Conservation (phyloP, 2,888 invertebrate genomes). For the Lepidochrysops patricia region DNA sequence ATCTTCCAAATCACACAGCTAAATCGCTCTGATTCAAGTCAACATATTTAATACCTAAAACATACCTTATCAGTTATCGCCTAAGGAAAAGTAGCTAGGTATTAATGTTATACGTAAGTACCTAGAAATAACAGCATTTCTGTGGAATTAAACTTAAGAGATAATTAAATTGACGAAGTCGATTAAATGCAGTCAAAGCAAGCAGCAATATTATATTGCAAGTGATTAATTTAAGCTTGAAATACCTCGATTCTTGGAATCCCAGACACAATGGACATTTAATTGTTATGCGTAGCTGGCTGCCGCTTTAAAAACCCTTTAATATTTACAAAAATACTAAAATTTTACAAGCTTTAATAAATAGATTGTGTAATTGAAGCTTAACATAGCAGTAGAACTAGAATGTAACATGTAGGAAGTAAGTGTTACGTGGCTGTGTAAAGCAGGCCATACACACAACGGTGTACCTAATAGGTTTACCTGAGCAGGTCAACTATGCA, state of each 20-base stretch:
- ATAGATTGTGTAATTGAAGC: neutral
- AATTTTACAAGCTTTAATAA: neutral
- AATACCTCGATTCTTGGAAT: too few relatives aligned
- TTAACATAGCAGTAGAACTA: constrained; percentile 1
- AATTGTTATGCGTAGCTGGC: too few relatives aligned
- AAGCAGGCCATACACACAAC: too few relatives aligned
- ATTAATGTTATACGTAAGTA: too few relatives aligned
- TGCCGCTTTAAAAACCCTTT: too few relatives aligned
- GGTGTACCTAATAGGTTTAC: too few relatives aligned
- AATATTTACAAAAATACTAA: too few relatives aligned
- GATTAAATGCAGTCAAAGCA: neutral
- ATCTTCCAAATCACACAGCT: neutral
- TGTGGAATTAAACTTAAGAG: neutral
- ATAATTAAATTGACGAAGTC: neutral
- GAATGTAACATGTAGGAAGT: constrained; percentile 26
- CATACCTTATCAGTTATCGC: neutral
- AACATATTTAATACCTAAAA: neutral
- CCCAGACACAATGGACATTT: too few relatives aligned
- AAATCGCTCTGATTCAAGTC: neutral
- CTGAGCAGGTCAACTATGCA: too few relatives aligned
- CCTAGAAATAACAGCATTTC: neutral
- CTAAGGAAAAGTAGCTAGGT: too few relatives aligned
- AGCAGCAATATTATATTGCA: neutral
- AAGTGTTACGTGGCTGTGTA: constrained; percentile 33
- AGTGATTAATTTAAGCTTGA: too few relatives aligned